Evolutionary conservation across 2,888 invertebrate species (phyloP).

Genomic region (Lasioglossum calceatum): DNA sequence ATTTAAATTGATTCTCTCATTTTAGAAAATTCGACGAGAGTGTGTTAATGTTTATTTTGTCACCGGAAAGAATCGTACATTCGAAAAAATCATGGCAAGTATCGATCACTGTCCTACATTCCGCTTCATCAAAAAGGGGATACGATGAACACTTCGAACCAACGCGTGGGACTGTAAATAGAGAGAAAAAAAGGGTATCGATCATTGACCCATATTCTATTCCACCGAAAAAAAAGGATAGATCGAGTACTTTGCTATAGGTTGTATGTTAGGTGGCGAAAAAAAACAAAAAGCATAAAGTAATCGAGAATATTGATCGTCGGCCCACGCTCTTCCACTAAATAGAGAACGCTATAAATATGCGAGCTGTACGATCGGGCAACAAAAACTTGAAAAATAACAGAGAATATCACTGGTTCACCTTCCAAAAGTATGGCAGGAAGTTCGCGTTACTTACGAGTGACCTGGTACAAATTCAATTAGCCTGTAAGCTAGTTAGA

Average conservation of each 20-base stretch:
- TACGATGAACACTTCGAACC: neutral
- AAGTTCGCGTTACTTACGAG: neutral
- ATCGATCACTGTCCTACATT: neutral
- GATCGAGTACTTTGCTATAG: neutral
- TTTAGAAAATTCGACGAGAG: too few relatives aligned
- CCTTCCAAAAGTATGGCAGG: neutral
- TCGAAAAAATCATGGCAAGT: neutral
- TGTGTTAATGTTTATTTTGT: too few relatives aligned
- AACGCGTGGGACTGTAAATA: neutral
- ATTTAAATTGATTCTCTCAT: neutral
- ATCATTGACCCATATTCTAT: constrained; percentile 12
- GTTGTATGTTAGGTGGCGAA: neutral
- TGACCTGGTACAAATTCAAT: neutral
- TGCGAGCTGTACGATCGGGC: neutral
- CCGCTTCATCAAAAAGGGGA: neutral
- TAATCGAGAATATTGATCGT: neutral
- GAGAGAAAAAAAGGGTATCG: neutral
- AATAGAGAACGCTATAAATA: neutral
- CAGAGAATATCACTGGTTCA: neutral
- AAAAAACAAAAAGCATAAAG: neutral
- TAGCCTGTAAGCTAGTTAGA: neutral
- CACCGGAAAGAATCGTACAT: neutral
- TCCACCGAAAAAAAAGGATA: neutral
- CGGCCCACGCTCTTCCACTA: neutral
- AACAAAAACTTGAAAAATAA: neutral